Conservation (phyloP, 2,797 vertebrate species). For the Molossus alvarezi region DNA sequence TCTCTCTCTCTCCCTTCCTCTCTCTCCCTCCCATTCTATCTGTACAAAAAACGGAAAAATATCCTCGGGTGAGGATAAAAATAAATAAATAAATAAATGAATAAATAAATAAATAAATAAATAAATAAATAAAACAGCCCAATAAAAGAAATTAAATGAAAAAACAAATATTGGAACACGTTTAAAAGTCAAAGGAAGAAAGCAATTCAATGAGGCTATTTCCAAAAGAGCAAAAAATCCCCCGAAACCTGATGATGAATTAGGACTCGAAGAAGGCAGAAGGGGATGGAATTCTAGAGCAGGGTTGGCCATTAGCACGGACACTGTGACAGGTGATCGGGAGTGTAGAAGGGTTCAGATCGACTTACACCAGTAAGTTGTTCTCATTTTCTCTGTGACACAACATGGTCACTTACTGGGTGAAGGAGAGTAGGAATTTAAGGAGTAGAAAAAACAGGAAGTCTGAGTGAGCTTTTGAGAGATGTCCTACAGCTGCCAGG, state of each 20-base stretch:
- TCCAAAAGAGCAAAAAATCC: background rate
- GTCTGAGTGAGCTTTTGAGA: no score
- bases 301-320: background rate
- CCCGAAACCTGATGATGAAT: background rate
- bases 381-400: background rate
- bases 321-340: background rate
- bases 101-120: no score
- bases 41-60: no score
- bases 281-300: background rate
- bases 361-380: no score
- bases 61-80: no score
- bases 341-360: background rate
- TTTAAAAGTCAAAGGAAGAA: conserved; percentile 12
- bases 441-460: background rate
- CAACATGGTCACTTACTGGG: background rate
- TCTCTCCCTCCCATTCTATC: no score
- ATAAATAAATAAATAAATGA: background rate
- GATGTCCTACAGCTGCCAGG: background rate
- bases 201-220: background rate
- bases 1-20: no score
- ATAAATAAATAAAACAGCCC: background rate
- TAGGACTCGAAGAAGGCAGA: background rate
- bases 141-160: conserved; percentile 9
- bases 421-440: no score
- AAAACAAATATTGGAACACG: background rate